Base-by-base conservation (phyloP, 1,140 invertebrate genomes). In the Caenorhabditis briggsae region DNA sequence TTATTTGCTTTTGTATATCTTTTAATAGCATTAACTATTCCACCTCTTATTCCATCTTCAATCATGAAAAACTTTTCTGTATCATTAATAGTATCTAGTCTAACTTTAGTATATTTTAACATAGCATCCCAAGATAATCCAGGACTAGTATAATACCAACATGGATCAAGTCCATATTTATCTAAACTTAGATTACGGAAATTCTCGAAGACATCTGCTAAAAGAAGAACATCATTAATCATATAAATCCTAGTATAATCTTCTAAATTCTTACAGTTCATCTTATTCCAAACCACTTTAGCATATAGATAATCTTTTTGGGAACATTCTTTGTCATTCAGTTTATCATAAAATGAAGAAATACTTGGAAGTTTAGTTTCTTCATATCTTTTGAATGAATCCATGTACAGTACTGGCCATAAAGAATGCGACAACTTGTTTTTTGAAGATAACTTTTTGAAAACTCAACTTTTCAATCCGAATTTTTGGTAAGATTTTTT, bases 141-240 rank as follows among this genome's bases (percentile, higher is more conserved):
- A 11, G 89, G 90, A 20, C 82, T 14, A 8, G 88, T 90, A 64
- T 88, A 90, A 88, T 89, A 91, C 50, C 88, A 88, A 78, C 89
- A 87, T 12, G 92, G 90, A 89, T 91, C 90, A 56, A 91, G 85
- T 12, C 82, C 61, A 84, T 89, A 92, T 20, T 87, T 55, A 7
- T 86, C 48, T 25, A 88, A 5, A 82, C 87, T 86, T 5, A 86
- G 16, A 46, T 88, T 50, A 70, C 90, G 87, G 86, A 92, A 91
- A 43, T 87, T 88, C 61, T 92, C 90, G 88, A 91, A 92, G 12
- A 90, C 87, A 88, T 90, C 90, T 20, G 89, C 89, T 33, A 88
- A 82, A 41, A 88, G 65, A 14, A 88, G 86, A 20, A 86, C 86
- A 88, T 87, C 86, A 88, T 88, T 85, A 41, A 83, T 89, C 20